Evolutionary conservation across 2,797 vertebrate genomes (phyloP).

Genomic region (Euthynnus affinis): DNA sequence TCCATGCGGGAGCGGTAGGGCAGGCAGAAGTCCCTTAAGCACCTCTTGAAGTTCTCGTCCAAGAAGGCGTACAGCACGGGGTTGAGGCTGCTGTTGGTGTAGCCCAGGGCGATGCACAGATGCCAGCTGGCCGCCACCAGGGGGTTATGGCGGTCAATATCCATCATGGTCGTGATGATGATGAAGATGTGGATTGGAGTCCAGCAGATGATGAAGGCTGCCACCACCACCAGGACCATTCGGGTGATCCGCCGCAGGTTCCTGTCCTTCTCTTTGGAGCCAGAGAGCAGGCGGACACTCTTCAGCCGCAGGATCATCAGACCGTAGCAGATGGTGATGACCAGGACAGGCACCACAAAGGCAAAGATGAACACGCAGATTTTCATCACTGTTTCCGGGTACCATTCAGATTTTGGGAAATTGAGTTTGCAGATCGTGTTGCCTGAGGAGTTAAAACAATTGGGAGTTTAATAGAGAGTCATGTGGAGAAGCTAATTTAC

Average conservation of each 20-base stretch:
- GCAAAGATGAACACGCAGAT: slow-evolving; percentile 98
- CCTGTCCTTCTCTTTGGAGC: slow-evolving; percentile 96
- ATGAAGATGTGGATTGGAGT: slow-evolving; percentile 98
- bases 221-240: slow-evolving; percentile 98
- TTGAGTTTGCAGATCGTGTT: slow-evolving; percentile 88
- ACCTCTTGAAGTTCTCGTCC: slow-evolving; percentile 98
- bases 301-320: slow-evolving; percentile 96
- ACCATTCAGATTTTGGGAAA: slow-evolving; percentile 92
- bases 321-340: slow-evolving; percentile 97
- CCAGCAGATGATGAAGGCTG: slow-evolving; percentile 98
- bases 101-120: slow-evolving; percentile 96
- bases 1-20: slow-evolving; percentile 86
- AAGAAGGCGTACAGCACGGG: slow-evolving; percentile 96
- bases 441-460: slow-evolving; percentile 80
- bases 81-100: slow-evolving; percentile 98
- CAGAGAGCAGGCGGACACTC: slow-evolving; percentile 94
- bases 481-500: slow-evolving; percentile 49
- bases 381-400: slow-evolving; percentile 95
- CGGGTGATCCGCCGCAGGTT: slow-evolving; percentile 95
- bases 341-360: slow-evolving; percentile 94
- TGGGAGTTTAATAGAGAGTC: slow-evolving; percentile 47
- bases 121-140: slow-evolving; percentile 93
- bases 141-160: slow-evolving; percentile 90
- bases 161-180: slow-evolving; percentile 93
- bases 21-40: slow-evolving; percentile 95